Evolutionary conservation across 2,797 vertebrate genomes (phyloP).

Genomic region (Salmo trutta): DNA sequence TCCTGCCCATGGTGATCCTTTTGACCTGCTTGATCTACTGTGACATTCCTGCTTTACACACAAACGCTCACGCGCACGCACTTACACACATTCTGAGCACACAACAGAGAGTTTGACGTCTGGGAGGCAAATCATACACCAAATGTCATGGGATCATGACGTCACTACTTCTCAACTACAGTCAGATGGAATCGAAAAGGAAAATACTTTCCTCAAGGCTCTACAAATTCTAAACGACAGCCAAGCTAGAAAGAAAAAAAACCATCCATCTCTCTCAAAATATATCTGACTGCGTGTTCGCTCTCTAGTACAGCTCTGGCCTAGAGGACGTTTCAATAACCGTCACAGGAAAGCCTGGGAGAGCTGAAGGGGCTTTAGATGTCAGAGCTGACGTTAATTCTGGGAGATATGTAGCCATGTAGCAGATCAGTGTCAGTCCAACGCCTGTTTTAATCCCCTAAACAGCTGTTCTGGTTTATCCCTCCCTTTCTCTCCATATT

Average conservation of each 20-base stretch:
- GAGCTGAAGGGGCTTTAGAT: background rate
- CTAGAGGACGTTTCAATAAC: background rate
- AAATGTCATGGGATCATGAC: background rate
- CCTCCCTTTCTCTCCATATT: slow-evolving; percentile 18
- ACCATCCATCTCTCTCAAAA: background rate
- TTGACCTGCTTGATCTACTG: background rate
- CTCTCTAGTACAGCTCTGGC: background rate
- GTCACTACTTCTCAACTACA: background rate
- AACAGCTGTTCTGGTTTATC: slow-evolving; percentile 43
- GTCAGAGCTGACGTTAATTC: slow-evolving; percentile 9
- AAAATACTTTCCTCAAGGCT: background rate
- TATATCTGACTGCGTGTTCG: background rate
- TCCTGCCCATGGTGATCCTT: background rate
- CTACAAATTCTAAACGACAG: no score
- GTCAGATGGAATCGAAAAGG: background rate
- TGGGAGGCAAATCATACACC: background rate
- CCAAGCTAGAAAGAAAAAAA: background rate
- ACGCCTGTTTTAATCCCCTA: slow-evolving; percentile 22
- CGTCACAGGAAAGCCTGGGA: background rate
- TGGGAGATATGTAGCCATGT: slow-evolving; percentile 16
- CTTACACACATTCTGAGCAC: background rate
- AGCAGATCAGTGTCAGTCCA: slow-evolving; percentile 22
- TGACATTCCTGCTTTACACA: background rate
- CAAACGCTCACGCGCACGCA: background rate
- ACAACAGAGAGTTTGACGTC: background rate